Evolutionary conservation across 2,113 vertebrate genomes (phyloP).

Genomic region (Camarhynchus parvulus): DNA sequence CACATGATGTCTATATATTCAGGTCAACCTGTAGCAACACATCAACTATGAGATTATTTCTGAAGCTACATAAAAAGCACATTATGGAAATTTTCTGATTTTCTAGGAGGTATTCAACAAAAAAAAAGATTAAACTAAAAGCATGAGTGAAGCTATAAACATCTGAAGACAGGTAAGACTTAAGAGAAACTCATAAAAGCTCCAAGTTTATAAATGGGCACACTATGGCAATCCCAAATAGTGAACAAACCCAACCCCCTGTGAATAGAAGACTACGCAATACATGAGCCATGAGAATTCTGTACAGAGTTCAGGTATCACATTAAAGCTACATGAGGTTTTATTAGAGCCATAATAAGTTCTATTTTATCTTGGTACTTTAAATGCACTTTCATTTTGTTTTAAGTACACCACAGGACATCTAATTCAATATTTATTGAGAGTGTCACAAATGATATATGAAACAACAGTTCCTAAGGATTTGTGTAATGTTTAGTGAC

Average conservation of each 20-base stretch:
- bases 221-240: background rate
- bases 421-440: slow-evolving; percentile 44
- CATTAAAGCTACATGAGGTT: background rate
- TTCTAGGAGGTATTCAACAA: background rate
- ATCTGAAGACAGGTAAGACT: background rate
- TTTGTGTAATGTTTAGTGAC: slow-evolving; percentile 23
- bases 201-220: background rate
- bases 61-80: background rate
- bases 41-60: background rate
- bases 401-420: background rate
- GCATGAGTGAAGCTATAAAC: background rate
- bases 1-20: background rate
- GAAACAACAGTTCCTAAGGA: background rate
- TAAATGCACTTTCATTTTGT: background rate
- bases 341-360: background rate
- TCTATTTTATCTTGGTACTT: background rate
- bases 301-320: background rate
- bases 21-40: background rate
- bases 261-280: background rate
- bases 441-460: slow-evolving; percentile 35
- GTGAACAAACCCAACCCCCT: background rate
- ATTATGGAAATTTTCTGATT: background rate
- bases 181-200: background rate
- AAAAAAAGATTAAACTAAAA: background rate
- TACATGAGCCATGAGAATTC: background rate